Conservation (phyloP, 2,797 vertebrate species). For the Phoxinus dragarum region DNA sequence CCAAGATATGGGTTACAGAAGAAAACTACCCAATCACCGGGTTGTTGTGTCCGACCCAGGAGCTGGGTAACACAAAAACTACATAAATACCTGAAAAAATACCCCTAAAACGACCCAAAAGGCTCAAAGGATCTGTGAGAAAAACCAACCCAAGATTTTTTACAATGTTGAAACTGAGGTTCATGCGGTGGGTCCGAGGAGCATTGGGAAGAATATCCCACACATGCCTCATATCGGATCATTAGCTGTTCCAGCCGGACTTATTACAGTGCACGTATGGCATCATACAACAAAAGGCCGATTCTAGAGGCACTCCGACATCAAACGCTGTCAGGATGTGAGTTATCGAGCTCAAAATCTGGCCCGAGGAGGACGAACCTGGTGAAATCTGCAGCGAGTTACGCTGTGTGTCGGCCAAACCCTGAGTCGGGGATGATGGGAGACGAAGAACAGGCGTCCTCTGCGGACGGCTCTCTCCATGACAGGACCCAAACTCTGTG, state of each 20-base stretch:
- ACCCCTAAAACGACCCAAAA: too few relatives aligned
- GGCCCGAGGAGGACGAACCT: constrained; percentile 43
- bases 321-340: constrained; percentile 38
- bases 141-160: too few relatives aligned
- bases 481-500: constrained; percentile 59
- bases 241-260: not conserved
- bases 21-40: too few relatives aligned
- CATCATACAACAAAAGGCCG: constrained; percentile 20
- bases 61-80: too few relatives aligned
- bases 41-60: too few relatives aligned
- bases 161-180: too few relatives aligned
- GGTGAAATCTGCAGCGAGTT: constrained; percentile 61
- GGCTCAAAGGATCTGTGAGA: too few relatives aligned
- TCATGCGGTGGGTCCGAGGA: constrained; percentile 11
- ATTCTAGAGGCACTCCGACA: constrained; percentile 22
- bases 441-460: constrained; percentile 80
- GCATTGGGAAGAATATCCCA: not conserved
- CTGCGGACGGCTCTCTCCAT: constrained; percentile 65
- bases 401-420: constrained; percentile 48
- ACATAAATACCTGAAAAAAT: too few relatives aligned
- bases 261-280: constrained; percentile 19
- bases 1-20: too few relatives aligned
- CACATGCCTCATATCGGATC: constrained; percentile 20
- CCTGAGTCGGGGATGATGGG: constrained; percentile 70
- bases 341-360: constrained; percentile 37